Conservation (phyloP, 1,140 invertebrate species). For the Mylabris phalerata region DNA sequence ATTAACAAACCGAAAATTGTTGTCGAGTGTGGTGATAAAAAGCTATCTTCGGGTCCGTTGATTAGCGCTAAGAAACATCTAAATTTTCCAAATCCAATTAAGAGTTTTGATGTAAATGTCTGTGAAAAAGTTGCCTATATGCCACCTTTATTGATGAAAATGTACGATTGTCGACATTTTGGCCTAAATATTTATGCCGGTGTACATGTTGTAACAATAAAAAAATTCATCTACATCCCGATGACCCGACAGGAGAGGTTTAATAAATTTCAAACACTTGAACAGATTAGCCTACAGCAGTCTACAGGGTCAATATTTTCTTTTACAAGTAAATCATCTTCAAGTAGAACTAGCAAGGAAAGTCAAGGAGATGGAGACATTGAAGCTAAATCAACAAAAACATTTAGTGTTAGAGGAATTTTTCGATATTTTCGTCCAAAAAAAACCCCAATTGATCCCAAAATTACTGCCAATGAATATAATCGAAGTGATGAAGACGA, state of each 20-base stretch:
- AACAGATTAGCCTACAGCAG: no score
- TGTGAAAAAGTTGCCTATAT: conserved; percentile 34
- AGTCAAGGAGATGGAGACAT: no score
- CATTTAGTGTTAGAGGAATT: no score
- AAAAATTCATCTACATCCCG: conserved; percentile 35
- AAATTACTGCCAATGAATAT: background rate
- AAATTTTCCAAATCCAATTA: conserved; percentile 45
- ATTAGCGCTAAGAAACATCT: conserved; percentile 43
- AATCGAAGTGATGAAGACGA: conserved; percentile 31
- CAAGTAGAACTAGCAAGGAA: no score
- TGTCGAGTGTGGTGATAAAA: conserved; percentile 48
- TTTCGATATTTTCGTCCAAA: background rate
- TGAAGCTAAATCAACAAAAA: no score
- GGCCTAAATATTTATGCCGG: conserved; percentile 51
- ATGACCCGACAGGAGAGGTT: no score
- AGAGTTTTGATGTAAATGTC: conserved; percentile 43
- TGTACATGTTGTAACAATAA: conserved; percentile 43
- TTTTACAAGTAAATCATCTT: no score
- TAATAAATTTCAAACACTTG: no score
- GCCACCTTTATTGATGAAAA: conserved; percentile 48
- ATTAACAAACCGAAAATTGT: conserved; percentile 49
- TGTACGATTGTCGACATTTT: conserved; percentile 55
- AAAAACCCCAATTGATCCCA: background rate
- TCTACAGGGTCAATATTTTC: no score
- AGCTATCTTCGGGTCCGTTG: conserved; percentile 50